A percentile compares a stretch with the other conserved stretches of the same genome.
Evolutionary conservation across 2,888 invertebrate genomes (phyloP).

Genomic region (Drosophila colorata): DNA sequence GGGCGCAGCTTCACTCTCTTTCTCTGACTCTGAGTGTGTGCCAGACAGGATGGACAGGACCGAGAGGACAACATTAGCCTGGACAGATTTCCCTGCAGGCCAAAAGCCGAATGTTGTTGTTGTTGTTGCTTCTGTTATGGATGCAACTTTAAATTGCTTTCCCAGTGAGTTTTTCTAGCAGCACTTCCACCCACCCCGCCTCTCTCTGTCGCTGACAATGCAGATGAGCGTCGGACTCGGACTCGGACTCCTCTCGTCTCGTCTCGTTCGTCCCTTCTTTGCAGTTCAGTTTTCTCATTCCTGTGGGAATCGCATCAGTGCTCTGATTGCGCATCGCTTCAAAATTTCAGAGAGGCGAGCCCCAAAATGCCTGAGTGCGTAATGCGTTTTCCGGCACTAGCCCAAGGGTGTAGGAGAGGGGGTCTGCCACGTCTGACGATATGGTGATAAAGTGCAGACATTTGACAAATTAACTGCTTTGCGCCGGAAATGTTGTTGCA

Average conservation of each 20-base stretch:
- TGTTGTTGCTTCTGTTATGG: constrained; percentile 71
- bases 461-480: constrained; percentile 82
- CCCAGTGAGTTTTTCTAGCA: constrained; percentile 70
- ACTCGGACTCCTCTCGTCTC: constrained; percentile 25
- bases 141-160: constrained; percentile 81
- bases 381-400: constrained; percentile 70
- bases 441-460: constrained; percentile 81
- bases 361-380: constrained; percentile 78
- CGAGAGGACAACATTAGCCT: constrained; percentile 69
- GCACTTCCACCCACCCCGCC: constrained; percentile 13
- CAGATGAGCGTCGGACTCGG: constrained; percentile 59
- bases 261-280: not conserved
- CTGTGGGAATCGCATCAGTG: constrained; percentile 76
- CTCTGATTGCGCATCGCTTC: constrained; percentile 79
- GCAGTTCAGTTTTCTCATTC: constrained; percentile 35
- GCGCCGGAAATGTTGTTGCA: constrained; percentile 76
- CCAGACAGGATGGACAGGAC: constrained; percentile 12
- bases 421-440: constrained; percentile 55
- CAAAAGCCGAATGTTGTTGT: constrained; percentile 48
- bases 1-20: constrained; percentile 11
- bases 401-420: constrained; percentile 1
- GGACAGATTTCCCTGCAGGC: constrained; percentile 74
- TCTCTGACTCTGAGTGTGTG: constrained; percentile 5
- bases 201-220: constrained; percentile 58
- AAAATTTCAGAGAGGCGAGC: constrained; percentile 75